Base-by-base conservation (phyloP, 2,888 invertebrate genomes). In the Brachyptera putata region DNA sequence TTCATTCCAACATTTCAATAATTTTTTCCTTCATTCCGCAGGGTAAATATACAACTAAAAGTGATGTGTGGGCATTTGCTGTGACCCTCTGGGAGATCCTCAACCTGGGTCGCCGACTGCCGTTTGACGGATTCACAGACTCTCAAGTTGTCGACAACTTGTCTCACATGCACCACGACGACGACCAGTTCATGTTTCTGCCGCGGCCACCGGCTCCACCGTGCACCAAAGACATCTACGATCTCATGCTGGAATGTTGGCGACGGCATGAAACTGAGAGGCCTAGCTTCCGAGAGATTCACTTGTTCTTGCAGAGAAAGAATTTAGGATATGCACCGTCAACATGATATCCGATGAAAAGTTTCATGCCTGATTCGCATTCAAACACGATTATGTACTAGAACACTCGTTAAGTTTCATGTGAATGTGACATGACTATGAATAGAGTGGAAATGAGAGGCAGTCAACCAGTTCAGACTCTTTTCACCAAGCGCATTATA, bases 41-140 rank as follows among this genome's bases (percentile, higher is more conserved):
- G 85, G 91, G 89, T 18, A 86, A 87, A 69, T 93, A 93, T 75
- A 90, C 93, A 57, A 91, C 91, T 61, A 90, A 91, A 75, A 90
- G 88, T 70, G 94, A 95, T 74, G 91, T 92, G 1, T 95, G 94
- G 93, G 84, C 92, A 13, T 94, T 91, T 74, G 94, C 87, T 0
- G 89, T 94, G 18, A 90, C 91, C 0, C 76, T 94, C 50, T 90
- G 92, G 85, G 94, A 95, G 76, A 85, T 95, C 61, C 80, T 91
- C 69, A 86, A 87, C 9, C 79, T 87, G 58, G 89, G 91, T 66
- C 79, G 89, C 50, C 83, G 87, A 56, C 82, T 84, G 62, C 94
- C 94, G 0, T 93, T 85, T 74, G 86, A 87, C 59, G 83, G 85
- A 62, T 73, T 90, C 65, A 81, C 82, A 14, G 91, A 94, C 72